phyloP scores from a whole-genome alignment of 2,888 invertebrate genomes.

The Tinea trinotella region DNA sequence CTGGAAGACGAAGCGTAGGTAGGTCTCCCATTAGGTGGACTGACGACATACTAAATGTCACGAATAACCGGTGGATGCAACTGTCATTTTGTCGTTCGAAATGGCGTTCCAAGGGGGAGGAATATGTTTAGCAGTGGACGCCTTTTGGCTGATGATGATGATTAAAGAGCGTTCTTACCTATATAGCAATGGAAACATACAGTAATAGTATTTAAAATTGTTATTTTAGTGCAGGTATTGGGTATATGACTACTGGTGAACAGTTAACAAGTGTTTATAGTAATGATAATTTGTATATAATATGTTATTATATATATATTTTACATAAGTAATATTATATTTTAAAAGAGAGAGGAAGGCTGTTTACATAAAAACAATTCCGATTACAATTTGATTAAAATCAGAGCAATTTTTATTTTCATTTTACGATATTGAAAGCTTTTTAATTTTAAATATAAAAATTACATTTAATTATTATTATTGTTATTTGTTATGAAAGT shows the following conservation, averaged over 20 bases:
- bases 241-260: neutral
- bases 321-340: slow-evolving; percentile 7
- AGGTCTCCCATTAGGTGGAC: no score
- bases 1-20: no score
- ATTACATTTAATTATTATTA: no score
- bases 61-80: no score
- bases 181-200: neutral
- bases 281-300: slow-evolving; percentile 8
- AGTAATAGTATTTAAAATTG: neutral
- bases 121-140: no score
- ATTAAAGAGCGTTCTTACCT: no score
- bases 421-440: neutral
- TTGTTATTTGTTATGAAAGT: no score
- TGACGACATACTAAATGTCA: no score
- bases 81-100: no score
- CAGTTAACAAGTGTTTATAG: neutral
- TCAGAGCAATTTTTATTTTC: slow-evolving; percentile 5
- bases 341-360: slow-evolving; percentile 11
- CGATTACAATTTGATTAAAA: neutral
- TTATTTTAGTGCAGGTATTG: neutral
- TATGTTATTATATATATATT: neutral
- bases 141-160: no score
- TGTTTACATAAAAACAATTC: neutral
- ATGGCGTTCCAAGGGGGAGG: no score
- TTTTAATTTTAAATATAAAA: neutral